Evolutionary conservation across 92 coral and sea anemone genomes (phyloP), one percentile per base, ranked within the genome.

Genomic region (Virgularia gustaviana): DNA sequence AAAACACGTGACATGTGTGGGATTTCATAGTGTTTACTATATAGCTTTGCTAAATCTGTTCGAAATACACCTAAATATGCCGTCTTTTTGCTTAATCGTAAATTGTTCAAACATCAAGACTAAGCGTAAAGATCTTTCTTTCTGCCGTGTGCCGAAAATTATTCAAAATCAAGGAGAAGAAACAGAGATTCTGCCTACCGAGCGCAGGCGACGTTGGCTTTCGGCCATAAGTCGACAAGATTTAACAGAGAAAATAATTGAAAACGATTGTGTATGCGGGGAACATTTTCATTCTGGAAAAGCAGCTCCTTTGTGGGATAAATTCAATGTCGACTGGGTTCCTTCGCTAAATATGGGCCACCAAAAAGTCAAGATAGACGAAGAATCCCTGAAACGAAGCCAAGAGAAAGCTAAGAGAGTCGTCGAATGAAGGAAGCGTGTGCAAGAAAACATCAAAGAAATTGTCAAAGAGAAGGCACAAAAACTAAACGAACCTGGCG

Each of bases 81-180:
- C 73, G 15, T 33, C 72, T 16, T 71, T 79, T 79, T 72, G 78
- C 43, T 52, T 78, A 30, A 36, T 79, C 49, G 28, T 79, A 34
- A 55, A 44, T 2, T 79, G 73, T 70, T 78, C 78, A 53, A 57
- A 78, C 47, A 55, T 70, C 59, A 57, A 70, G 44, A 49, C 34
- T n/a, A 72, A 64, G 58, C 44, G 78, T 34, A 73, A 57, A 18
- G 71, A 83, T 45, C 74, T 77, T 65, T 59, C 70, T 61, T 82
- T 58, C 38, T 76, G 82, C 71, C 78, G 82, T 44, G 86, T 82
- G 74, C 82, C 82, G 24, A 76, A 76, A 82, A 58, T 82, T 76
- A 63, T 82, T 25, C 66, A 80, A 37, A 76, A 62, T 63, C 88
- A 83, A 78, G 87, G 87, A 37, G 76, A 72, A 63, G 70, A 72